Evolutionary conservation across 2,888 invertebrate genomes (phyloP), one percentile per base, ranked within the genome.

Genomic region (Cloeon dipterum): DNA sequence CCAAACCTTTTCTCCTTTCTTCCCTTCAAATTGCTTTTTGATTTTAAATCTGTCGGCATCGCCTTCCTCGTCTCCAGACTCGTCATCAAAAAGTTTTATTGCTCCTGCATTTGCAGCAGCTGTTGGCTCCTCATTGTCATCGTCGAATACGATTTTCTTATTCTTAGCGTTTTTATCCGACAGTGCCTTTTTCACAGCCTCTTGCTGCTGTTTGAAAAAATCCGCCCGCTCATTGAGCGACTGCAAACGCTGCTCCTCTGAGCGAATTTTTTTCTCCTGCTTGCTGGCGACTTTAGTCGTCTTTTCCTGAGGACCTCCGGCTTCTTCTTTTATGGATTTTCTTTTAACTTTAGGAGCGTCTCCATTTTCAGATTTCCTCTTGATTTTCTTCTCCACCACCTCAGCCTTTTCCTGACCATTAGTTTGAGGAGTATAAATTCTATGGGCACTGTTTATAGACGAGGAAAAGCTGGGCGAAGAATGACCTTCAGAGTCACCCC

Each of bases 11-110:
- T 66, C 65, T 11, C 71, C 70, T 45, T 65, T 63, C 49, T 63
- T 60, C 20, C 73, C 70, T 52, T 73, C 68, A 55, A 69, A 70
- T 47, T 75, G 69, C 38, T 70, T 61, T 51, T 70, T 72, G 16
- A 74, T 54, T 45, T 66, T 54, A 53, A 76, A 71, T 46, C 67
- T 64, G 3, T 62, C 52, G 41, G 65, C 62, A 43, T 61, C 54
- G 20, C 61, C 61, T 46, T 62, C 62, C n/a, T 65, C 62, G n/a
- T 64, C 65, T 40, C 50, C 54, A 16, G 26, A 8, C 35, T 52
- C 47, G 42, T 64, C 60, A 51, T 66, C 60, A 37, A 66, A 54
- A 8, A 47, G 48, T 37, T 8, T 8, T 8, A n/a, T n/a, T 23
- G 25, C n/a, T n/a, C 25, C n/a, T 14, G 13, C 8, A 5, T 16